Evolutionary conservation across 2,888 invertebrate species (phyloP).

Genomic region (Ophraella communa): DNA sequence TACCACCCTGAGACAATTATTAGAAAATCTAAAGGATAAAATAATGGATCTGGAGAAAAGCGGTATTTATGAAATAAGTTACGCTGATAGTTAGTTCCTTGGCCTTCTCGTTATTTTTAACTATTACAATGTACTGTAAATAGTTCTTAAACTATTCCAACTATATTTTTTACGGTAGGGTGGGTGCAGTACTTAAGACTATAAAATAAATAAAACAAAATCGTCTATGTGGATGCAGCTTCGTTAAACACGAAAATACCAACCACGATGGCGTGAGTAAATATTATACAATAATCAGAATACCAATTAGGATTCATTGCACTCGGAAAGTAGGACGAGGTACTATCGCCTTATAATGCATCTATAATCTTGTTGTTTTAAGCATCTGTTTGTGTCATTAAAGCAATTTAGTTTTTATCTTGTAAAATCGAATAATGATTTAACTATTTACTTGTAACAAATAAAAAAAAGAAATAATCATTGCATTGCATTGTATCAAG

Average conservation of each 20-base stretch:
- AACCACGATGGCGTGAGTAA: background rate
- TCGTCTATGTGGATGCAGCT: background rate
- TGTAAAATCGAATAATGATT: no score
- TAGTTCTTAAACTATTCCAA: background rate
- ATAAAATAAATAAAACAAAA: background rate
- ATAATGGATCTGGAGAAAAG: no score
- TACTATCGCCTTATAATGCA: conserved; percentile 4
- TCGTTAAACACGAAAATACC: conserved; percentile 3
- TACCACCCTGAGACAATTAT: no score
- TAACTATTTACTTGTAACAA: no score
- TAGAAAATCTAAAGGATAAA: no score
- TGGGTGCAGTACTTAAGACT: background rate
- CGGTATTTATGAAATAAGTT: no score
- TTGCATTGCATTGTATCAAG: no score
- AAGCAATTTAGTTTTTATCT: no score
- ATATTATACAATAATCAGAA: conserved; percentile 3
- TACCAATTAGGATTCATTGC: conserved; percentile 9
- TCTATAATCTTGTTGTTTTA: conserved; percentile 6
- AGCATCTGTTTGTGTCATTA: conserved; percentile 2
- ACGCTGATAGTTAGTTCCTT: no score
- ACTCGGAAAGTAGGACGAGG: conserved; percentile 10
- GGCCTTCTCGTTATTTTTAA: background rate
- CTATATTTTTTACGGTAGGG: conserved; percentile 1
- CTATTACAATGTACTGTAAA: background rate
- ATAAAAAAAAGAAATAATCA: no score